Evolutionary conservation across 2,797 vertebrate species (phyloP), one percentile per base, ranked within the genome.

Genomic region (Centropyge bicolor): DNA sequence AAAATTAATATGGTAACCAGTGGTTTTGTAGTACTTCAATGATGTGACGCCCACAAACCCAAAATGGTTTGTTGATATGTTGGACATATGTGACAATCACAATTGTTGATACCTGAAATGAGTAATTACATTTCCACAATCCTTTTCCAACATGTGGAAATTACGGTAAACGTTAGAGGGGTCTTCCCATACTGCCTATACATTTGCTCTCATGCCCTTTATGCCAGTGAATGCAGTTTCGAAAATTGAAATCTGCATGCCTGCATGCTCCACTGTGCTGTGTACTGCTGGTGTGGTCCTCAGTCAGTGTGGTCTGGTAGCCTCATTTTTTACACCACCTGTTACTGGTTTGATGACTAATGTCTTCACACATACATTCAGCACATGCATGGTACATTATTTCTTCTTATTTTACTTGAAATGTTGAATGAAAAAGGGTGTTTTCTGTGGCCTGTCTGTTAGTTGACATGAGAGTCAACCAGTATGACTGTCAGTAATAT

Each of bases 271-370:
- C 43, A 36, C 74, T 68, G 45, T 43, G 27, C 22, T 38, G 66
- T 27, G 2, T 9, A 4, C 66, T 16, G 49, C 57, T 27, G 35
- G 24, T 70, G 65, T 61, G 74, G 70, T 60, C 62, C 57, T 57
- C 24, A 38, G 46, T 64, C 54, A 54, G 38, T 66, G 79, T 81
- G 69, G 67, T 68, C 72, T 70, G 40, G 46, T 56, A 55, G 55
- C 61, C 64, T 31, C 19, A 63, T 35, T 75, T 57, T 66, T 38
- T 35, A 52, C 52, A 71, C 48, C 84, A 86, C 72, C 81, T 87
- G 83, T 82, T 79, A 51, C 55, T 49, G 43, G n/a, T 38, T 65
- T 74, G n/a, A 38, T 61, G 62, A 85, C 8, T 76, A 59, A 86
- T 82, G 35, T 41, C 72, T 70, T 84, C 40, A 65, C 36, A 61